Base-by-base conservation (phyloP, 2,113 vertebrate genomes). In the Pollimyrus isidori region DNA sequence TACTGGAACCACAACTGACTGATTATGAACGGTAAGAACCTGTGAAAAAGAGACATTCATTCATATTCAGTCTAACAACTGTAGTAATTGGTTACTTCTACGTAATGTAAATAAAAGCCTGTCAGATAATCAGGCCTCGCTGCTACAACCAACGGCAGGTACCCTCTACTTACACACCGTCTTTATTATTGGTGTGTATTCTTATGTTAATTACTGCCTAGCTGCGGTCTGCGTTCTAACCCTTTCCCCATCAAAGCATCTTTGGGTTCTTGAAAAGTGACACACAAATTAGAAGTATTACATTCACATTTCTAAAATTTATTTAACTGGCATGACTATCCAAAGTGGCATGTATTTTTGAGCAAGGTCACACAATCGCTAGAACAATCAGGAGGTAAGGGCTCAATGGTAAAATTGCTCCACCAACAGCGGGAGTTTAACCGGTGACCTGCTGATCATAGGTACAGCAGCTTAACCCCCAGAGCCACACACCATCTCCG, bases 1-100 rank as follows among this genome's bases (percentile, higher is more conserved):
- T 17, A 97, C 95, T 0, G 9, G 21, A 13, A 93, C 91, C 89
- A 94, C 91, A 0, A 88, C 90, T 89, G 65, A 39, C 0, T 76
- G 9, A 45, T 92, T 92, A 13, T 50, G 35, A 15, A 92, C 83
- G 42, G 82, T 89, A 88, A 93, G 91, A 13, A 93, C 88, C 96
- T 96, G 92, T 19, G 30, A 58, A 58, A 26, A 45, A 23, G 35
- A 89, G 9, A 46, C 39, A 10, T 76, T 69, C 39, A 4, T 76
- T 56, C 58, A 11, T 3, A 46, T 42, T 76, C 73, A 76, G 4
- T 69, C 62, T 13, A 69, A 69, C n/a, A 11, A 42, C 17, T 7
- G 35, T 15, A 76, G 15, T 76, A 39, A 69, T 7, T 76, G 13
- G 17, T 42, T 39, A 42, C 35, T 19, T 39, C 3, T 76, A 42